phyloP scores from a whole-genome alignment of 2,113 vertebrate species.

The Urocynchramus pylzowi region DNA sequence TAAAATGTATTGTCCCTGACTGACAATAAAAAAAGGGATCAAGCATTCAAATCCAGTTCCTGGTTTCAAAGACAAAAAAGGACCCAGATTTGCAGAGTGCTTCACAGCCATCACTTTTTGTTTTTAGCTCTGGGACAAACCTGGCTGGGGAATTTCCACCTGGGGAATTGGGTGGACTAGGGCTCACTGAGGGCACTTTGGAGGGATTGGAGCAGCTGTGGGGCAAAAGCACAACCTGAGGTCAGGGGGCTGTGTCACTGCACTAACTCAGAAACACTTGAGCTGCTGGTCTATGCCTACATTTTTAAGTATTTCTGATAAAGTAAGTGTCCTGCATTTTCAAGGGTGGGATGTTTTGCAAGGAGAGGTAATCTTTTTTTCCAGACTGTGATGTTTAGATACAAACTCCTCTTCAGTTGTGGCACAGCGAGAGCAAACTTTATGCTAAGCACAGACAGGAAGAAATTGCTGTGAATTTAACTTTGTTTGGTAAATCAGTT shows the following conservation, averaged over 20 bases:
- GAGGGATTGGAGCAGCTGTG: not conserved
- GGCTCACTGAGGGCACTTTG: not conserved
- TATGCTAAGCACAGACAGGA: not conserved
- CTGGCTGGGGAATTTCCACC: too few species aligned
- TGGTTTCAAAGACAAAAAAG: not conserved
- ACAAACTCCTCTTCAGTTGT: not conserved
- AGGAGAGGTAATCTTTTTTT: not conserved
- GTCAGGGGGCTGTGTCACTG: not conserved
- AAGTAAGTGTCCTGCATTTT: not conserved
- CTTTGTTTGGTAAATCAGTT: not conserved
- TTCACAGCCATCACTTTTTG: not conserved
- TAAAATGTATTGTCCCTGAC: not conserved
- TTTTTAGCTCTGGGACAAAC: not conserved
- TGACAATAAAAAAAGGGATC: not conserved
- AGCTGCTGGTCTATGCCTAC: not conserved
- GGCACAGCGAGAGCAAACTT: not conserved
- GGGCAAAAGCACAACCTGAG: not conserved
- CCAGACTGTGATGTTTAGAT: not conserved
- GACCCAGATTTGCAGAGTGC: not conserved
- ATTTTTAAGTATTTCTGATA: not conserved
- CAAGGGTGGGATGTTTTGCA: not conserved
- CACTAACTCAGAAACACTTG: not conserved
- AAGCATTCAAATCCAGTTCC: not conserved
- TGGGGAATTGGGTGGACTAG: not conserved
- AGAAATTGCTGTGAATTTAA: not conserved